Base-by-base conservation (phyloP, 2,888 invertebrate genomes). In the Endotricha flammealis region DNA sequence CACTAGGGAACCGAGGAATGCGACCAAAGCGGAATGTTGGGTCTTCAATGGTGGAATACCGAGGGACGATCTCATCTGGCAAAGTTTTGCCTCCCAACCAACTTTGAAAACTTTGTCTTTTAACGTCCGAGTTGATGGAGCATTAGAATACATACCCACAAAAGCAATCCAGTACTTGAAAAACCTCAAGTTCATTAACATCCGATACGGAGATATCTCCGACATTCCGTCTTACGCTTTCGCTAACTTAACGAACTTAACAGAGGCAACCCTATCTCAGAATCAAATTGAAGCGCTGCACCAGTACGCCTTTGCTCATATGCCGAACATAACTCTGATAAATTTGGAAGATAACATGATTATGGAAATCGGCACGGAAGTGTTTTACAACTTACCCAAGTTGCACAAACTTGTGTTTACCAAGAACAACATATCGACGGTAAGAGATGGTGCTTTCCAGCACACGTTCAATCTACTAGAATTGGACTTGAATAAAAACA, bases 361-460 rank as follows among this genome's bases (percentile, higher is more conserved):
- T 48, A 86, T 90, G 8, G 93, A 93, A 64, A 89, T 95, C 36
- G 91, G 91, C 53, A 88, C 91, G 33, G 90, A 91, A 54, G 91
- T 92, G 1, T 95, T 95, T 68, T 88, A 90, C 29, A 91, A 93
- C 64, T 68, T 95, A 36, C 94, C 94, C 0, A 88, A 89, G 36
- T 76, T 94, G 46, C 90, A 91, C 53, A 91, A 92, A 44, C 89
- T 98, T 24, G 91, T 91, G 46, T 88, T 98, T 33, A 94, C 95
- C 54, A 92, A 93, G 64, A 98, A 98, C 79, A 93, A 93, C 64
- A 89, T 98, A 50, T 92, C 93, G 42, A 89, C 91, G 20, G 88
- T 97, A 45, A 96, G 95, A 54, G 95, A 96, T 44, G 93, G 93
- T 44, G 93, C 97, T 12, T 96, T 94, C 60, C 88, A 89, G 51